These are phyloP conservation scores for Elachura formosa DNA, from an alignment of 2,113 vertebrate genomes.

Conservation along the genomic window DNA sequence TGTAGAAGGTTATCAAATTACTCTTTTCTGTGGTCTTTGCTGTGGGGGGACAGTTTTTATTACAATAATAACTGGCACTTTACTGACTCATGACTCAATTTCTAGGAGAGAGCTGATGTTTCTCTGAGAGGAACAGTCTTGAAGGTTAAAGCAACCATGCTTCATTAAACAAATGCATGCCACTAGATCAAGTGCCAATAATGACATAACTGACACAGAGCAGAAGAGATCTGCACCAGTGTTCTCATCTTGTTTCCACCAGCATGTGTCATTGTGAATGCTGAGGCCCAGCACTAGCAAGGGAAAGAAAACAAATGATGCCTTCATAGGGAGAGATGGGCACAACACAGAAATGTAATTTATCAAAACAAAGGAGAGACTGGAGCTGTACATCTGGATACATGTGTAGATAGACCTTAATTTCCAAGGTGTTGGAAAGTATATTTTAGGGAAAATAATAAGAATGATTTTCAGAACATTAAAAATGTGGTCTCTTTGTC, in stretches of 20 bases:
- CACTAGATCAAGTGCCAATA: slow-evolving; percentile 69
- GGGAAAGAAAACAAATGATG: slow-evolving; percentile 36
- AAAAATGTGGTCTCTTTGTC: not conserved
- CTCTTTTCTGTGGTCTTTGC: not conserved
- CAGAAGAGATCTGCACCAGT: not conserved
- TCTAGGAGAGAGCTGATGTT: slow-evolving; percentile 40
- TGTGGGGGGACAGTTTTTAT: slow-evolving; percentile 34
- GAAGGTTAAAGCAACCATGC: slow-evolving; percentile 69
- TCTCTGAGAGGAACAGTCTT: slow-evolving; percentile 48
- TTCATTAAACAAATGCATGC: slow-evolving; percentile 67
- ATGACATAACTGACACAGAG: slow-evolving; percentile 42
- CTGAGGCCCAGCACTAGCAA: not conserved
- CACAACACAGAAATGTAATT: not conserved
- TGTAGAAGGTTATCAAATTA: slow-evolving; percentile 27
- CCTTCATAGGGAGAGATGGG: slow-evolving; percentile 24
- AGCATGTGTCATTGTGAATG: not conserved
- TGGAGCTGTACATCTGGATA: not conserved
- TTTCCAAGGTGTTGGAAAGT: not conserved
- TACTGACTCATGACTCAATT: slow-evolving; percentile 60
- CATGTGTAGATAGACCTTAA: not conserved
- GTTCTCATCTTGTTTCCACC: slow-evolving; percentile 14
- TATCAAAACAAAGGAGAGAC: slow-evolving; percentile 13
- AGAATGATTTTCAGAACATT: not conserved
- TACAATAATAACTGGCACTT: slow-evolving; percentile 45
- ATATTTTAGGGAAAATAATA: not conserved